Evolutionary conservation across 2,113 vertebrate genomes (phyloP).

Genomic region (Amphilophus citrinellus): DNA sequence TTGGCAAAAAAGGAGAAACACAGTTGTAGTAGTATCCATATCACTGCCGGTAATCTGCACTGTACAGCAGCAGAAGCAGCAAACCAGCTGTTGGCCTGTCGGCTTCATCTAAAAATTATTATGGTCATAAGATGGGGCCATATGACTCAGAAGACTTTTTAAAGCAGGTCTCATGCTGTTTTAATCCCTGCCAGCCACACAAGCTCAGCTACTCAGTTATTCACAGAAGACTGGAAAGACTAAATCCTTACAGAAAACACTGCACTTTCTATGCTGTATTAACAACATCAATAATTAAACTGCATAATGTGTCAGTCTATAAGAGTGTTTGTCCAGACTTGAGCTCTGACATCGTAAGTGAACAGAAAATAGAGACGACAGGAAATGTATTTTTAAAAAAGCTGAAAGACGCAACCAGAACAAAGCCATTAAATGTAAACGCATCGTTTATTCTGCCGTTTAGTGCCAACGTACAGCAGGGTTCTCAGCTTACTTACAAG

Average conservation of each 20-base stretch:
- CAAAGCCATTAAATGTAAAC: background rate
- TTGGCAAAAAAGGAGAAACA: background rate
- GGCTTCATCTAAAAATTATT: slow-evolving; percentile 6
- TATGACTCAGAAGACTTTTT: slow-evolving; percentile 55
- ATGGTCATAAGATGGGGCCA: slow-evolving; percentile 64
- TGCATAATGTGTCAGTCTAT: background rate
- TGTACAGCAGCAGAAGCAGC: background rate
- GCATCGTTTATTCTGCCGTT: background rate
- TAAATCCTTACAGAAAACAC: background rate
- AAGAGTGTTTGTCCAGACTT: background rate
- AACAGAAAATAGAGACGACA: background rate
- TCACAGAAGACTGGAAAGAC: slow-evolving; percentile 5
- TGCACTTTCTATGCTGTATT: background rate
- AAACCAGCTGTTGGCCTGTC: background rate
- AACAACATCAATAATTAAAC: background rate
- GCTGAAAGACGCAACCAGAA: background rate
- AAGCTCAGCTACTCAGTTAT: background rate
- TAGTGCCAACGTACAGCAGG: background rate
- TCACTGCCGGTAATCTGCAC: rapidly evolving
- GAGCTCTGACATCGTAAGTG: too few species aligned
- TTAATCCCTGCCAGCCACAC: slow-evolving; percentile 42
- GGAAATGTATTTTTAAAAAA: background rate
- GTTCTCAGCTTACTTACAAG: slow-evolving; percentile 11
- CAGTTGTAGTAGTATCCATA: background rate
- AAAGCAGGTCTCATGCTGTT: slow-evolving; percentile 33